Percentiles rank a stretch among this genome's conserved stretches.
Evolutionary conservation across 2,888 invertebrate genomes (phyloP).

Genomic region (Brachylomia viminalis): DNA sequence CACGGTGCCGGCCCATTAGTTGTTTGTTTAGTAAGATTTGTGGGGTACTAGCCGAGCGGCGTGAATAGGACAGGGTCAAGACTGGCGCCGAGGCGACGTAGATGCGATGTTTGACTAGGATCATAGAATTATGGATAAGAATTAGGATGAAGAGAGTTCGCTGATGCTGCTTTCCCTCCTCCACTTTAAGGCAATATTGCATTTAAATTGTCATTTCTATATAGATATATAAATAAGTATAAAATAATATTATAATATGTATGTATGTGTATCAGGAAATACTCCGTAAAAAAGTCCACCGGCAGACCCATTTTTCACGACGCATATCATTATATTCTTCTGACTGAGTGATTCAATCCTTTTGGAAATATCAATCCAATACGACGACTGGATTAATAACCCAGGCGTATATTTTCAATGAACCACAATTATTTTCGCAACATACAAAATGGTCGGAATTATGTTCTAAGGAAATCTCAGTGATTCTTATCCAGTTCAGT

Average conservation of each 20-base stretch:
- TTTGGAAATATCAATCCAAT: conserved; percentile 43
- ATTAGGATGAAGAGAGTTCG: neutral
- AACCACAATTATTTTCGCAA: conserved; percentile 19
- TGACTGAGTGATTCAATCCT: conserved; percentile 43
- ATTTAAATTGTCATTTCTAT: neutral
- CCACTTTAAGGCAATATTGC: neutral
- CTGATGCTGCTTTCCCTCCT: neutral
- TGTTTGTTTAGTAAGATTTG: conserved; percentile 74
- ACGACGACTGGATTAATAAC: conserved; percentile 44
- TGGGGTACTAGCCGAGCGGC: conserved; percentile 48
- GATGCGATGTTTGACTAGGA: conserved; percentile 13
- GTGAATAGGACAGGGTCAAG: conserved; percentile 64
- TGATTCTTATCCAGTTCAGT: conserved; percentile 36
- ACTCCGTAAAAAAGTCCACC: conserved; percentile 8
- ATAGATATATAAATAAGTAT: no score
- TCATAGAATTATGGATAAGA: conserved; percentile 39
- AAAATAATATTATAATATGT: neutral
- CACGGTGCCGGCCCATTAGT: conserved; percentile 61
- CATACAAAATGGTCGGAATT: neutral
- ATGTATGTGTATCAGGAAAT: neutral
- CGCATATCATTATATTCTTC: conserved; percentile 59
- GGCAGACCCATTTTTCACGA: conserved; percentile 16
- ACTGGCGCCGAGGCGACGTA: conserved; percentile 66
- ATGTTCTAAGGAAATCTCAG: neutral
- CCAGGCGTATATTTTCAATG: conserved; percentile 7